Base-by-base conservation (phyloP, 2,888 invertebrate species). In the Hirudinaria manillensis region DNA sequence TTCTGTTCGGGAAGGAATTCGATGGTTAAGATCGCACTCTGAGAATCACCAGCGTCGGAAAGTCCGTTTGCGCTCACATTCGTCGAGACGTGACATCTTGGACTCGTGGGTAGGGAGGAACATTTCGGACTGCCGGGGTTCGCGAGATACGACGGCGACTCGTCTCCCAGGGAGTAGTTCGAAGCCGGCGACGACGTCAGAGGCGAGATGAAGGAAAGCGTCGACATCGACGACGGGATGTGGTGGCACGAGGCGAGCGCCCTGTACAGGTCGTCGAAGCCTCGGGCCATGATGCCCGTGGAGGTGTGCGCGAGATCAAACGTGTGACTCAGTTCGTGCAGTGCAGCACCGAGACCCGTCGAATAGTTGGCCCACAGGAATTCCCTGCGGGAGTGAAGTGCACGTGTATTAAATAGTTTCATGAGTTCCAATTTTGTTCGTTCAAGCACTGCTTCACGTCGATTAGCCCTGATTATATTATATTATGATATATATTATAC, bases 301-400 rank as follows among this genome's bases (percentile, higher is more conserved):
- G 90, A 89, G 0, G 93, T 92, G 84, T 97, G 96, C 0, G 94
- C 95, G 76, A 97, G 88, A 86, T 95, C 94, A 85, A 97, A 94
- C 0, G 93, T 93, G 84, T 97, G 97, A 24, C 93, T 93, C 70
- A 97, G 88, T 87, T 97, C 97, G 85, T 97, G 97, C 61, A 94
- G 90, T 13, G 93, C 91, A 24, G 94, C 91, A 24, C 96, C 96
- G 61, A 97, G 86, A 27, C 93, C 93, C 7, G 94, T 93, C 24
- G 94, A 91, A 85, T 91, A 93, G 83, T 94, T 93, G 51, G 92
- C 93, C 77, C 93, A 93, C 81, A 90, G 89, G 0, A 92, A 93
- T 55, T 92, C 91, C 77, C 94, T 85, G 81, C 0, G 79, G 51
- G 24, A 19, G 38, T 16, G 24, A 24, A 24, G 36, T 45, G 36